Evolutionary conservation across 2,113 vertebrate species (phyloP).

Genomic region (Mystacornis crossleyi): DNA sequence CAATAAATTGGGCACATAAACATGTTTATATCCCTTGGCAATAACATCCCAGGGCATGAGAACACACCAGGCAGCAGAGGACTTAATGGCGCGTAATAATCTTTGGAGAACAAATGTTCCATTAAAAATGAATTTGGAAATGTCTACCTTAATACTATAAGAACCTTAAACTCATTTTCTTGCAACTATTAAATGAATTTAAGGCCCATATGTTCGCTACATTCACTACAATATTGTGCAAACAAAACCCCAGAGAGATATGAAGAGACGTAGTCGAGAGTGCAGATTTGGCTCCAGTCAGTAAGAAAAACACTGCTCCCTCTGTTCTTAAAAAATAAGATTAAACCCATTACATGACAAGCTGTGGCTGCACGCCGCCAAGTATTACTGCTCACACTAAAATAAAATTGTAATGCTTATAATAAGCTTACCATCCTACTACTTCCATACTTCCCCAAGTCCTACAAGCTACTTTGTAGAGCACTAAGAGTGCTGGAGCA

Average conservation of each 20-base stretch:
- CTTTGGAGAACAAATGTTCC: constrained; percentile 59
- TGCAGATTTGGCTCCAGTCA: constrained; percentile 14
- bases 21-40: constrained; percentile 19
- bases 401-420: constrained; percentile 20
- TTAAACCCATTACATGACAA: constrained; percentile 50
- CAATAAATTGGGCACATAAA: constrained; percentile 32
- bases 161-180: constrained; percentile 58
- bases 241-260: constrained; percentile 42
- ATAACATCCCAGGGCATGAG: neutral
- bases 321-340: constrained; percentile 53
- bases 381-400: neutral
- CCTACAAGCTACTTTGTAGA: neutral
- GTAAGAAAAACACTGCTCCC: neutral
- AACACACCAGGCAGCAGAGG: neutral
- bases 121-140: constrained; percentile 60
- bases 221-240: constrained; percentile 18
- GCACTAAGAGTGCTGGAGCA: neutral
- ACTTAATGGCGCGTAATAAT: constrained; percentile 27
- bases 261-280: neutral
- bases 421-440: neutral
- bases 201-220: neutral
- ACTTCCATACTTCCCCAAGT: neutral
- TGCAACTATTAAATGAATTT: constrained; percentile 30
- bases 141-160: constrained; percentile 34
- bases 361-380: neutral